Percentiles rank a stretch among this genome's conserved stretches.
phyloP scores from a whole-genome alignment of 1,140 invertebrate species.

The Drosophila nigrodunni region DNA sequence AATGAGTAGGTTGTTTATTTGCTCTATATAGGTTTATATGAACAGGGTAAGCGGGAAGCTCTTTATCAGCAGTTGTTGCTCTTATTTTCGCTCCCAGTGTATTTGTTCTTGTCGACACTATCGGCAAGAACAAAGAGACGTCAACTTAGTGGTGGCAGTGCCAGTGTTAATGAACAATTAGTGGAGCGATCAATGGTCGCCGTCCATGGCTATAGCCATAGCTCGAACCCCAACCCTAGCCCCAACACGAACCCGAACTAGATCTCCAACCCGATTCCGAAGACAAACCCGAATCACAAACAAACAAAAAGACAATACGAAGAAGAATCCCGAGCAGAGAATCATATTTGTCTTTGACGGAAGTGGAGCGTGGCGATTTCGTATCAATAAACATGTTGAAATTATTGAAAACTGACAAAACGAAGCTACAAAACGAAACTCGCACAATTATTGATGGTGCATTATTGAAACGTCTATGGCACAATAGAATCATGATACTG shows the following conservation, averaged over 20 bases:
- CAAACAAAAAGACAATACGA: neutral
- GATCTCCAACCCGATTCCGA: neutral
- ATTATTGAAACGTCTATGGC: neutral
- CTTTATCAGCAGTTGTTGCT: conserved; percentile 54
- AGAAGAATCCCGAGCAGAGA: neutral
- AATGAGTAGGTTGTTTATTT: neutral
- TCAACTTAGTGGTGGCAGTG: conserved; percentile 28
- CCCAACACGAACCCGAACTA: conserved; percentile 6
- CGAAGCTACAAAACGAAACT: conserved; percentile 32
- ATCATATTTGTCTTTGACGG: conserved; percentile 47
- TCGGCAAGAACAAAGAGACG: conserved; percentile 75
- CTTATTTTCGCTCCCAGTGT: conserved; percentile 1
- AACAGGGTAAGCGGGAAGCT: conserved; percentile 33
- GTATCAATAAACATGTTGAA: conserved; percentile 79
- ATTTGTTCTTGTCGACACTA: conserved; percentile 41
- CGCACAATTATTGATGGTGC: conserved; percentile 59
- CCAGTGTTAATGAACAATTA: conserved; percentile 76
- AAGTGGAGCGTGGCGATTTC: conserved; percentile 74
- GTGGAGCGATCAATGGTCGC: conserved; percentile 79
- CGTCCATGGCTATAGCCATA: conserved; percentile 19
- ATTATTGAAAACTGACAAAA: conserved; percentile 61
- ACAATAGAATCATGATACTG: neutral
- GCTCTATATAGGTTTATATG: conserved; percentile 33
- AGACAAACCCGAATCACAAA: too few relatives aligned
- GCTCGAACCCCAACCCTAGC: conserved; percentile 9